A percentile compares a stretch with the other conserved stretches of the same genome.
These are phyloP conservation scores for Gerosis bhagava DNA, from an alignment of 2,888 invertebrate genomes.

Conservation along the genomic window DNA sequence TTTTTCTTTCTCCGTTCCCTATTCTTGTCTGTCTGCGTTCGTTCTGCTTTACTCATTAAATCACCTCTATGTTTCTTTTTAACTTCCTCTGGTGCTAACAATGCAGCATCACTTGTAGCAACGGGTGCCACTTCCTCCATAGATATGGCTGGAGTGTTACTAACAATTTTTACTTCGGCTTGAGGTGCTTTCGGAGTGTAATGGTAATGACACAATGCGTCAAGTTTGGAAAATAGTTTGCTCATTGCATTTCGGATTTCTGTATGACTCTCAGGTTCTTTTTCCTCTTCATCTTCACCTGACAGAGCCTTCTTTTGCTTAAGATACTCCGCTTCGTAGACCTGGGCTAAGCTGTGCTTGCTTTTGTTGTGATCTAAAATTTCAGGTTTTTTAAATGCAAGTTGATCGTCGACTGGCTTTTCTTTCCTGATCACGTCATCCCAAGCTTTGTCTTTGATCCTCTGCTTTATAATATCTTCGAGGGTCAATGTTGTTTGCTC, in stretches of 20 bases:
- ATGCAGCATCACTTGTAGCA: conserved; percentile 90
- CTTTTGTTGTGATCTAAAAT: conserved; percentile 97
- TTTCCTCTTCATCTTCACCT: conserved; percentile 81
- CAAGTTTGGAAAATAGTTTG: conserved; percentile 91
- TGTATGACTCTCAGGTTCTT: conserved; percentile 89
- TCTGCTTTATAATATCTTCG: conserved; percentile 94
- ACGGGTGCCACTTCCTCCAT: conserved; percentile 98
- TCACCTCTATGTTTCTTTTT: conserved; percentile 83
- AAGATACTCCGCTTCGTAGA: conserved; percentile 95
- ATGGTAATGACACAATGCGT: conserved; percentile 96
- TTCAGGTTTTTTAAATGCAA: conserved; percentile 93
- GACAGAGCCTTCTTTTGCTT: conserved; percentile 83
- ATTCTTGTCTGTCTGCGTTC: conserved; percentile 93
- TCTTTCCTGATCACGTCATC: conserved; percentile 96
- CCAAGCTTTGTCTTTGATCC: conserved; percentile 96
- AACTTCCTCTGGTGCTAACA: conserved; percentile 97
- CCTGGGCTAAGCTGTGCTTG: conserved; percentile 95
- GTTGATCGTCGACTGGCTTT: conserved; percentile 91
- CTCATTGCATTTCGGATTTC: conserved; percentile 90
- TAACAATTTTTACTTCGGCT: conserved; percentile 95
- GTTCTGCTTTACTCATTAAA: conserved; percentile 88
- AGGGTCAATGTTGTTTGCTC: conserved; percentile 93
- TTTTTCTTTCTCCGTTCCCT: conserved; percentile 95
- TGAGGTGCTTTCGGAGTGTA: conserved; percentile 94
- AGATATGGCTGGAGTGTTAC: conserved; percentile 93